Conservation (phyloP, 1,140 invertebrate genomes). For the Hyles euphorbiae region DNA sequence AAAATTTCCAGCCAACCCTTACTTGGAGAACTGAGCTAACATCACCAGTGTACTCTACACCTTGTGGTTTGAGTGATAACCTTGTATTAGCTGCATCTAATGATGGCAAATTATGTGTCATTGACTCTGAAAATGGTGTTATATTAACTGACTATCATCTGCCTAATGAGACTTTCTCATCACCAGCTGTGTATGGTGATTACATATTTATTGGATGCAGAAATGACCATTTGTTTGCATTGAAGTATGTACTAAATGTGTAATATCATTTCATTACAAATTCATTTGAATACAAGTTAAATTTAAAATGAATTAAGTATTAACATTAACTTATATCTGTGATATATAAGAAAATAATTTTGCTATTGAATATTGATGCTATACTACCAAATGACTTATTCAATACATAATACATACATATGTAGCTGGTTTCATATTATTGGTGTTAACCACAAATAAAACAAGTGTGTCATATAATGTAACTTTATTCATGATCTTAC, state of each 20-base stretch:
- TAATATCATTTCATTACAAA: conserved; percentile 5
- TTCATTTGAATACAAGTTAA: no score
- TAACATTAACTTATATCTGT: no score
- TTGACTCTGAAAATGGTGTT: conserved; percentile 72
- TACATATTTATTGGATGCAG: conserved; percentile 81
- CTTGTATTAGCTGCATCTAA: conserved; percentile 73
- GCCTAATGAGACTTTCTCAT: conserved; percentile 82
- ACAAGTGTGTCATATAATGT: conserved; percentile 32
- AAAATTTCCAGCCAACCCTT: conserved; percentile 52
- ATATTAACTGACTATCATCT: conserved; percentile 68
- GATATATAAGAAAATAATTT: no score
- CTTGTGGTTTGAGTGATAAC: conserved; percentile 66
- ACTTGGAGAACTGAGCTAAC: conserved; percentile 65
- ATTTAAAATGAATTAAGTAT: no score
- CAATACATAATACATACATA: no score
- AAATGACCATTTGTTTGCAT: conserved; percentile 82
- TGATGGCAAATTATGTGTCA: conserved; percentile 75
- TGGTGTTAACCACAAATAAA: conserved; percentile 6
- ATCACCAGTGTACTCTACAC: conserved; percentile 79
- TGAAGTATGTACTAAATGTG: conserved; percentile 61
- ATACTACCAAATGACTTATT: no score
- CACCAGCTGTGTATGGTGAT: conserved; percentile 77
- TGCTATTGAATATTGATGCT: no score
- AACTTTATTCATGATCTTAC: conserved; percentile 73
- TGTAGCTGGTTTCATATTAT: neutral